Base-by-base conservation (phyloP, 2,113 vertebrate species). In the Sakesphorus luctuosus region DNA sequence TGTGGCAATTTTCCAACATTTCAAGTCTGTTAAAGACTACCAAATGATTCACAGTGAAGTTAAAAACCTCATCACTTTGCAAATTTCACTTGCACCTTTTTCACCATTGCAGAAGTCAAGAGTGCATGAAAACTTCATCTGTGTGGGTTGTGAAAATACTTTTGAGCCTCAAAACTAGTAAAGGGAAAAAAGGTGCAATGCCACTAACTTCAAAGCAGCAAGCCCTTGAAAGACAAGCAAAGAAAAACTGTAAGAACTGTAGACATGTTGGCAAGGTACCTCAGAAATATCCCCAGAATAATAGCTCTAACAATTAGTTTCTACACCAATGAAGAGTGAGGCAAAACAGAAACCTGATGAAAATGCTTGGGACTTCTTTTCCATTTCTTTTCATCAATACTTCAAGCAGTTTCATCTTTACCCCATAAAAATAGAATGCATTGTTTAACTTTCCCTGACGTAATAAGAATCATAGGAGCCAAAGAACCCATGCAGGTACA, bases 201-300 rank as follows among this genome's bases (percentile, higher is more conserved):
- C 43, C 50, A 33, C 38, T 55, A 78, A 38, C 46, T 89, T 90
- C 85, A 84, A 87, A 87, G n/a, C 35, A 50, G 5, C 31, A 67
- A 87, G 59, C 7, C 50, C 71, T 81, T 78, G 43, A 87, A 91
- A 90, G 2, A 6, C 31, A 87, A 77, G 28, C 16, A 90, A 92
- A 82, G 31, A 20, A 38, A 90, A 87, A 73, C 12, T 0, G 0
- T 33, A 56, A 73, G 24, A 74, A 1, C 21, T 58, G 9, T 18
- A 74, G 36, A 56, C 6, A 7, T 8, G 6, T 31, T 43, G 31
- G 29, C 15, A 26, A 65, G 10, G 56, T 43, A 56, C 4, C 19
- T 47, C 12, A 62, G 47, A 82, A 92, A 52, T 26, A 61, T 19
- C 29, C 35, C 17, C 44, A 81, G 40, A 90, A 69, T 46, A 29